Evolutionary conservation across 2,113 vertebrate genomes (phyloP), one percentile per base, ranked within the genome.

Genomic region (Cinclus mexicanus): DNA sequence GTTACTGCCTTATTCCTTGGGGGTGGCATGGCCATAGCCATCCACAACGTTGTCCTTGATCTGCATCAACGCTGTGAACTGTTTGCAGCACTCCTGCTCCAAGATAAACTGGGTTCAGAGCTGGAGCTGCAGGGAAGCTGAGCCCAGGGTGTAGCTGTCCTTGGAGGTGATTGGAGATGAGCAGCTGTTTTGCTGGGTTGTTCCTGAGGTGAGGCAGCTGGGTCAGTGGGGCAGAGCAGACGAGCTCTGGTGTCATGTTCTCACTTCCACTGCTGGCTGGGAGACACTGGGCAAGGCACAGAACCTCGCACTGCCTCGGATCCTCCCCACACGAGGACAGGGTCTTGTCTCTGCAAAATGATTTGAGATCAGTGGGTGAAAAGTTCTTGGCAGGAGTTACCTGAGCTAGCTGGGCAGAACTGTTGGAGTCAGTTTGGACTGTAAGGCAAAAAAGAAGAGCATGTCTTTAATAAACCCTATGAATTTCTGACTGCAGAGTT

Each of bases 1-100:
- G 83, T 91, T 93, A 84, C 95, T 96, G 97, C 96, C 95, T 97
- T 97, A 95, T 87, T 94, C 65, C 69, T 10, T 10, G 83, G 83
- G 39, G 94, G 57, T 83, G 85, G 87, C 25, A 2, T 28, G 53
- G 81, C 94, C 7, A 14, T 75, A 29, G 77, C 71, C 92, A 44
- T 74, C 50, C 83, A 28, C 68, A 74, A 18, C 20, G 15, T 5
- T 85, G 87, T 68, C 83, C 96, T 76, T 85, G 91, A 82, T 61
- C 29, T 70, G 83, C 95, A 93, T 56, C 87, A 22, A 11, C 2
- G 17, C 35, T 86, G 78, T 83, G 25, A 81, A 24, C 60, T 93
- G 96, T 85, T 97, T 76, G 52, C 88, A 94, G 80, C 61, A 39
- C 44, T 94, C 84, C 84, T 84, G n/a, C 83, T 46, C 35, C 23